These are phyloP conservation scores for Apotomis capreana DNA, from an alignment of 2,888 invertebrate genomes.

Conservation along the genomic window DNA sequence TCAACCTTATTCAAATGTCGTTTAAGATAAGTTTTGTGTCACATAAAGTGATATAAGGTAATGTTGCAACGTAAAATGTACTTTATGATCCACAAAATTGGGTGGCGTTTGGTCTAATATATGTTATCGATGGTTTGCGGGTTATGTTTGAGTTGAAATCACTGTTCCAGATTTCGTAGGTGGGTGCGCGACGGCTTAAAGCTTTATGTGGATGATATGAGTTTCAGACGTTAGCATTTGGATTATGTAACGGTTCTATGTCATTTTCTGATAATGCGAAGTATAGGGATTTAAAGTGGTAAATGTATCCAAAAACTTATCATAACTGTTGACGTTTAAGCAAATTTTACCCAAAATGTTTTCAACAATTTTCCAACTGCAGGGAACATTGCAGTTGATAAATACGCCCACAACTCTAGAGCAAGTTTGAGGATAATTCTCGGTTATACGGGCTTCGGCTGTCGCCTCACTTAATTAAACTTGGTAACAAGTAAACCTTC, in stretches of 20 bases:
- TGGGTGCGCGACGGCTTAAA: constrained; percentile 28
- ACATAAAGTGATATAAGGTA: constrained; percentile 3
- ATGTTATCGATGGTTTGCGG: constrained; percentile 23
- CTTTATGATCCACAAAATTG: constrained; percentile 39
- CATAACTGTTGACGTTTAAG: neutral
- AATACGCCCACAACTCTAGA: constrained; percentile 1
- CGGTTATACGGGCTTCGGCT: constrained; percentile 11
- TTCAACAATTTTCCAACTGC: constrained; percentile 5
- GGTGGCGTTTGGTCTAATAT: constrained; percentile 28
- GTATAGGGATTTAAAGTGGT: neutral
- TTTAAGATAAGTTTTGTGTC: constrained; percentile 7
- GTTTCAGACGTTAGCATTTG: neutral
- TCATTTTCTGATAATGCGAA: no score
- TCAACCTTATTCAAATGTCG: constrained; percentile 47
- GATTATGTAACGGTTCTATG: neutral
- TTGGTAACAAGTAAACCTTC: constrained; percentile 15
- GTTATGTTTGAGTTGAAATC: constrained; percentile 22
- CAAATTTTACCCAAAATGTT: constrained; percentile 1
- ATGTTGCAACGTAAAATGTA: constrained; percentile 39
- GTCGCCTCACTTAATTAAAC: constrained; percentile 28
- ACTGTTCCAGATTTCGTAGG: constrained; percentile 34
- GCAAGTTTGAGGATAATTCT: constrained; percentile 26
- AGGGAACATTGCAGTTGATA: constrained; percentile 20
- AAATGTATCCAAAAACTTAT: neutral
- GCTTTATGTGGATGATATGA: constrained; percentile 24